These are phyloP conservation scores for Microcebus lehilahytsara DNA, from an alignment of 2,113 vertebrate species.

Conservation along the genomic window DNA sequence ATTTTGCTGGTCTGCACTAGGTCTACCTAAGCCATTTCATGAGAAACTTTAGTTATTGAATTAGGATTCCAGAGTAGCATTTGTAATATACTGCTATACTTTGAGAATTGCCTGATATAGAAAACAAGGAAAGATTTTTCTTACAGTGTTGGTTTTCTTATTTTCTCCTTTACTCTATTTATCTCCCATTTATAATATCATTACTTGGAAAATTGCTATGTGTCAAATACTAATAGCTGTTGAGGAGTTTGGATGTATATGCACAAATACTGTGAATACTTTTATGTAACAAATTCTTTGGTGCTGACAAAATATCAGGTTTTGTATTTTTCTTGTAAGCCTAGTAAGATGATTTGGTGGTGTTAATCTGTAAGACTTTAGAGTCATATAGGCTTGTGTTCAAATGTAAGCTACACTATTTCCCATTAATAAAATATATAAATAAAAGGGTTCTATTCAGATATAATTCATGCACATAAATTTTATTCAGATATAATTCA, in stretches of 20 bases:
- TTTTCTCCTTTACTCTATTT: background rate
- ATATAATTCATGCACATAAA: background rate
- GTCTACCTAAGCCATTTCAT: background rate
- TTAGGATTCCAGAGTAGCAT: background rate
- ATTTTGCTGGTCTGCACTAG: background rate
- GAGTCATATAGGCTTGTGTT: background rate
- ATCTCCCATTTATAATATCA: background rate
- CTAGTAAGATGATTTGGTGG: background rate
- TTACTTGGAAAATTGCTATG: background rate
- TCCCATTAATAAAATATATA: background rate
- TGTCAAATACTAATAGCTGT: background rate
- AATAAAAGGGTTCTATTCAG: background rate
- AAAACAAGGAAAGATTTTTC: background rate
- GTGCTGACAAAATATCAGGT: background rate
- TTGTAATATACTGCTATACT: background rate
- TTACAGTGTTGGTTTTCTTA: background rate
- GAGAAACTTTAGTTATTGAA: background rate
- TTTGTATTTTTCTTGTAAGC: background rate
- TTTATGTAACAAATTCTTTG: background rate
- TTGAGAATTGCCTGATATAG: background rate
- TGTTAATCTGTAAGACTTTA: background rate
- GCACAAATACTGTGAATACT: background rate
- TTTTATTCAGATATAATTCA: background rate
- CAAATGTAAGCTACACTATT: background rate
- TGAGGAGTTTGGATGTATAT: background rate